phyloP scores from a whole-genome alignment of 2,888 invertebrate genomes.

The Thysanoteuthis rhombus region DNA sequence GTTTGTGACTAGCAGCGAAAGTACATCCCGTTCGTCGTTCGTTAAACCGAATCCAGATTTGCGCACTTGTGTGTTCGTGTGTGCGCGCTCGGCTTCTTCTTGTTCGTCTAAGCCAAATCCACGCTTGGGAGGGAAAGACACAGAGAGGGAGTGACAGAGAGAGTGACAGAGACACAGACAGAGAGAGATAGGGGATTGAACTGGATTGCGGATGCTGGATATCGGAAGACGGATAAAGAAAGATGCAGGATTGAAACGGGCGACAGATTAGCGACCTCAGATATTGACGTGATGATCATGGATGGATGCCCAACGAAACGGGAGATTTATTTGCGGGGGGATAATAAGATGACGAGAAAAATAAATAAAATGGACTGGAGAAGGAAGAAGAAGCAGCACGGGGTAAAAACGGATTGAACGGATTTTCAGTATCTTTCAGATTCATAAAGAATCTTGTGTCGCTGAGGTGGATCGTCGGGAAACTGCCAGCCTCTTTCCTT shows the following conservation, averaged over 20 bases:
- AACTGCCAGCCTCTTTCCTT: background rate
- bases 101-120: background rate
- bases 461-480: background rate
- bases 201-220: background rate
- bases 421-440: background rate
- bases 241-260: background rate
- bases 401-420: background rate
- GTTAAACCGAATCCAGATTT: background rate
- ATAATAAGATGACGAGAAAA: background rate
- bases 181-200: background rate
- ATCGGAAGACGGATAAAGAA: background rate
- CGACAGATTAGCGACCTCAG: background rate
- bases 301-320: background rate
- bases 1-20: background rate
- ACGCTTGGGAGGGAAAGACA: background rate
- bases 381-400: no score
- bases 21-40: no score
- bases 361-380: background rate
- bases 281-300: slow-evolving; percentile 12
- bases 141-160: no score
- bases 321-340: background rate
- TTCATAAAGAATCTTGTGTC: no score
- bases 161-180: no score
- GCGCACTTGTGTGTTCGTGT: background rate
- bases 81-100: background rate